Percentiles rank a stretch among this genome's conserved stretches.
These are phyloP conservation scores for Nicator chloris DNA, from an alignment of 2,113 vertebrate species.

Conservation along the genomic window DNA sequence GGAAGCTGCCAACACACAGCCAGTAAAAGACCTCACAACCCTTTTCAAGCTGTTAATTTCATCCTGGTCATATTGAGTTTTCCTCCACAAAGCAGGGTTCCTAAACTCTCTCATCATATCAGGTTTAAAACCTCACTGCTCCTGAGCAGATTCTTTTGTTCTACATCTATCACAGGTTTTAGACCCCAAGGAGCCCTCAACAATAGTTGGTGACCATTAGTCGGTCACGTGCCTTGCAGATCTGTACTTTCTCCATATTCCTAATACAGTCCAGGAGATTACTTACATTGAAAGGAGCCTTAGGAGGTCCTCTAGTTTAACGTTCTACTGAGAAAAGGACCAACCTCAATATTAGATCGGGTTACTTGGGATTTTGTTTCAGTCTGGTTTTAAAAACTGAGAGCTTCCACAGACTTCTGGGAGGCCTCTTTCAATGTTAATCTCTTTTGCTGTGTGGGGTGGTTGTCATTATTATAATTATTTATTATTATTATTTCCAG, in stretches of 20 bases:
- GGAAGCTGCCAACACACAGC: background rate
- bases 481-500: background rate
- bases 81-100: background rate
- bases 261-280: background rate
- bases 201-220: background rate
- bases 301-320: background rate
- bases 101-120: background rate
- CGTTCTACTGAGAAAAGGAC: background rate
- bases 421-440: background rate
- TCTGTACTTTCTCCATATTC: background rate
- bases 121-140: background rate
- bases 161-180: background rate
- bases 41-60: background rate
- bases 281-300: background rate
- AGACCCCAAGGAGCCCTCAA: background rate
- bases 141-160: background rate
- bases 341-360: background rate
- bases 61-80: background rate
- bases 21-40: background rate
- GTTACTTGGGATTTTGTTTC: background rate
- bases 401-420: background rate
- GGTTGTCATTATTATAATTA: background rate
- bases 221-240: background rate
- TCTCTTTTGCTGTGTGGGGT: background rate
- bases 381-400: background rate